Base-by-base conservation (phyloP, 2,797 vertebrate species). In the Pristis pectinata region DNA sequence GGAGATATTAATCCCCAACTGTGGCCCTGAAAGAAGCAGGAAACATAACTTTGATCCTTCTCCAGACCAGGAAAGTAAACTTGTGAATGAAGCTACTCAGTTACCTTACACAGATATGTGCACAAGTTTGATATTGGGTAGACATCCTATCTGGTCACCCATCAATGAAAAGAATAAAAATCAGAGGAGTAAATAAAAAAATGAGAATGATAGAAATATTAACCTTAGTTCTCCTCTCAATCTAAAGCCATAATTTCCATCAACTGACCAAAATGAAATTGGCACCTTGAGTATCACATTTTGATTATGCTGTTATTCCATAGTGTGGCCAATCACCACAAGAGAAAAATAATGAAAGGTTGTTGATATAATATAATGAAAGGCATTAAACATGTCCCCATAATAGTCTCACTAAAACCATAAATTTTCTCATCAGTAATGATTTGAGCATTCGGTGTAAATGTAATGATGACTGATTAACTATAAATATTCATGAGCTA, bases 371-470 rank as follows among this genome's bases (percentile, higher is more conserved):
- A 67, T 91, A 91, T 41, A 67, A 67, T 67, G 59, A 91, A 91
- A 91, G 10, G n/a, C 19, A 91, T 91, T 41, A 41, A 91, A 67
- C 17, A 11, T 22, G 19, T 41, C 87, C 7, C 64, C 59, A 64
- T 91, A 91, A 91, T 91, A 67, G n/a, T 37, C 87, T 64, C n/a
- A 41, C 19, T 64, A 67, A 37, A 91, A 91, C 22, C n/a, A 41
- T 91, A 67, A 91, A 41, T 91, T 91, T 91, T 8, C 87, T 91
- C n/a, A 67, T 67, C 59, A 91, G 22, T 67, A 67, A 91, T 91
- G 61, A 91, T 67, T 91, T 37, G 37, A 24, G 19, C 9, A 67
- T 67, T 64, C 91, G 87, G n/a, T 91, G 87, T 61, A 91, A 67
- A 41, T 64, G 17, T 41, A 91, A 91, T 64, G n/a, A 34, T 10